Evolutionary conservation across 2,797 vertebrate species (phyloP).

Genomic region (Hapalemur alaotrensis): DNA sequence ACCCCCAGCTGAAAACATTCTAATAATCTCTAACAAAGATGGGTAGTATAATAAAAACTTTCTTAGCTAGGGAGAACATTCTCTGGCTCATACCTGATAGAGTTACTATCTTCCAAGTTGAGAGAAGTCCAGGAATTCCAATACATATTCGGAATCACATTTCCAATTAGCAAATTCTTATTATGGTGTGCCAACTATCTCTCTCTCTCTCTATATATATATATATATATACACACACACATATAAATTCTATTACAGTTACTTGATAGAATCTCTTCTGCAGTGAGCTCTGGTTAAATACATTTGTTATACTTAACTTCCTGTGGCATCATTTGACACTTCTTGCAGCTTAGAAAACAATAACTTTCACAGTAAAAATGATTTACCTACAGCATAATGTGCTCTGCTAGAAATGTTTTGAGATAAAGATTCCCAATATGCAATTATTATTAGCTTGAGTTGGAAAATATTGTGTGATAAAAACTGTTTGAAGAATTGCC

Average conservation of each 20-base stretch:
- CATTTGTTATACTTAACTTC: slow-evolving; percentile 75
- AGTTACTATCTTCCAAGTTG: not conserved
- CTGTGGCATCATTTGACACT: slow-evolving; percentile 67
- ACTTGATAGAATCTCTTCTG: slow-evolving; percentile 32
- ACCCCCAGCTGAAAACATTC: not conserved
- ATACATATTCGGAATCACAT: not conserved
- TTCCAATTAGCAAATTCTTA: slow-evolving; percentile 28
- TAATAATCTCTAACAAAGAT: not conserved
- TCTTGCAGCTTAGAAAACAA: slow-evolving; percentile 75
- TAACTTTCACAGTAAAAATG: slow-evolving; percentile 73
- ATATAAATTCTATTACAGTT: not conserved
- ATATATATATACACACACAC: not conserved
- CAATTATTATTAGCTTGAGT: slow-evolving; percentile 70
- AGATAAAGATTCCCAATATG: slow-evolving; percentile 64
- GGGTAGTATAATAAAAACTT: not conserved
- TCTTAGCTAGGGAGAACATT: not conserved
- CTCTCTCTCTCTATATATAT: not conserved
- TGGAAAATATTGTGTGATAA: slow-evolving; percentile 63
- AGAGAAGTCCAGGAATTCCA: slow-evolving; percentile 26
- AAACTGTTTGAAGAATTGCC: slow-evolving; percentile 45
- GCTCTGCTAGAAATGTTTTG: slow-evolving; percentile 63
- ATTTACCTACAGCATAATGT: slow-evolving; percentile 64
- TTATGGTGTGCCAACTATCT: not conserved
- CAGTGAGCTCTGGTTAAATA: slow-evolving; percentile 59
- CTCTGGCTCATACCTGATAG: not conserved